Conservation (phyloP, 2,888 invertebrate species). For the Cremastinae sp. region DNA sequence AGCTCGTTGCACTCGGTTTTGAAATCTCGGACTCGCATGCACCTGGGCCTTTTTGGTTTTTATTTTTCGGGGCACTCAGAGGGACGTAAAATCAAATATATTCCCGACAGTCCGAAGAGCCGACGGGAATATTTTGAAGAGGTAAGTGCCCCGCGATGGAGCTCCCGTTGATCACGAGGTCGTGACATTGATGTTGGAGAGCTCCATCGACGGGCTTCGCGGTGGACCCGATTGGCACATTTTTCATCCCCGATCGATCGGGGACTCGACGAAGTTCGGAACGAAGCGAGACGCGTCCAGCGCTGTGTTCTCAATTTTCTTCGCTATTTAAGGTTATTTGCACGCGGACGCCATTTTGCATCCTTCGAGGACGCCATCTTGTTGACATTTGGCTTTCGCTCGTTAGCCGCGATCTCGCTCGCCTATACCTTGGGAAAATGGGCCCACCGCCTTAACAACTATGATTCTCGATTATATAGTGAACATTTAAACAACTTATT, state of each 20-base stretch:
- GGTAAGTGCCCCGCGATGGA: conserved; percentile 71
- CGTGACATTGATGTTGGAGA: conserved; percentile 36
- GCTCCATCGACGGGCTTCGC: conserved; percentile 69
- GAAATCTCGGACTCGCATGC: conserved; percentile 77
- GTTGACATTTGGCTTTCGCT: neutral
- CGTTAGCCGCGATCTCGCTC: neutral
- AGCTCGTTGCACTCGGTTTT: conserved; percentile 64
- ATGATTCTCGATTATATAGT: conserved; percentile 79
- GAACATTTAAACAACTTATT: conserved; percentile 81
- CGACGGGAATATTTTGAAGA: conserved; percentile 78
- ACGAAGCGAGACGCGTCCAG: neutral
- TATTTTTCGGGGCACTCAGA: conserved; percentile 62
- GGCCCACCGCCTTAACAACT: conserved; percentile 77
- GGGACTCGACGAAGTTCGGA: conserved; percentile 39
- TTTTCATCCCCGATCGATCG: conserved; percentile 44
- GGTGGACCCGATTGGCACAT: conserved; percentile 65
- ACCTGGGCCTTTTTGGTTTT: conserved; percentile 65
- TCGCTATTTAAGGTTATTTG: neutral
- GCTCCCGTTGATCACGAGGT: conserved; percentile 44
- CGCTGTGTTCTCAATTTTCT: neutral
- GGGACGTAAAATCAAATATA: conserved; percentile 74
- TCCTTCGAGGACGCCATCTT: conserved; percentile 23
- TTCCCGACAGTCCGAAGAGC: conserved; percentile 72
- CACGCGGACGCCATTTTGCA: conserved; percentile 35
- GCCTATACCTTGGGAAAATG: conserved; percentile 32